phyloP scores from a whole-genome alignment of 1,140 invertebrate species.

The Drosophila parabipectinata region DNA sequence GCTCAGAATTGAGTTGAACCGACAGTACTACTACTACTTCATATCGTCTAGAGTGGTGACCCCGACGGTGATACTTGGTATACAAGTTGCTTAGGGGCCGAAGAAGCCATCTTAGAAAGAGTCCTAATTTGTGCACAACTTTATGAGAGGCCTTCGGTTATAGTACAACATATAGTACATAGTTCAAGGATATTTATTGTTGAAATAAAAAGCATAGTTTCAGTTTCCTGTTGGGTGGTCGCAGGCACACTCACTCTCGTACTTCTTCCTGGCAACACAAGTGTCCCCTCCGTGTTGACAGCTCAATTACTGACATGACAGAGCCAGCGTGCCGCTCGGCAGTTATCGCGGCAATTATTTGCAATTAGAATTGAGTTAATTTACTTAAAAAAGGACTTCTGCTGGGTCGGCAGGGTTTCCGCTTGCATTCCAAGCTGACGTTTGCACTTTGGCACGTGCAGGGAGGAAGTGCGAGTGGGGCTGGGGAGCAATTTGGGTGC shows the following conservation, averaged over 20 bases:
- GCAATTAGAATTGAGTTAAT: slow-evolving; percentile 76
- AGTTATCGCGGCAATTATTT: slow-evolving; percentile 80
- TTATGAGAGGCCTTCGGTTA: too few relatives aligned
- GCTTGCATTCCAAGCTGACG: slow-evolving; percentile 25
- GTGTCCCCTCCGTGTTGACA: slow-evolving; percentile 57
- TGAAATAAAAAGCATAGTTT: too few relatives aligned
- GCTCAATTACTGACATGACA: slow-evolving; percentile 73
- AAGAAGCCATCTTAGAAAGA: too few relatives aligned
- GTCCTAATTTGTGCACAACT: too few relatives aligned
- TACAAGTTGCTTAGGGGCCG: too few relatives aligned
- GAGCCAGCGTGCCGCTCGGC: slow-evolving; percentile 54
- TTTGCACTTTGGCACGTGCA: slow-evolving; percentile 63
- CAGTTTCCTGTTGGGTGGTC: not conserved
- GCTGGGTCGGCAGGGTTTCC: slow-evolving; percentile 4
- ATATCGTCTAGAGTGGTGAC: too few relatives aligned
- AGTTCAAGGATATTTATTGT: not conserved
- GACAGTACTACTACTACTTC: too few relatives aligned
- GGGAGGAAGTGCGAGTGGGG: not conserved
- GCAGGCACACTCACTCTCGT: not conserved
- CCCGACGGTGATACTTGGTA: too few relatives aligned
- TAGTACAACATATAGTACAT: too few relatives aligned
- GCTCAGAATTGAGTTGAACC: too few relatives aligned
- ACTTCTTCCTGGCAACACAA: not conserved
- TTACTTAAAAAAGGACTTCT: slow-evolving; percentile 61
- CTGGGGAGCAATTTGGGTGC: slow-evolving; percentile 61